These are phyloP conservation scores for Phoxinus phoxinus DNA, from an alignment of 2,113 vertebrate genomes.

Conservation along the genomic window DNA sequence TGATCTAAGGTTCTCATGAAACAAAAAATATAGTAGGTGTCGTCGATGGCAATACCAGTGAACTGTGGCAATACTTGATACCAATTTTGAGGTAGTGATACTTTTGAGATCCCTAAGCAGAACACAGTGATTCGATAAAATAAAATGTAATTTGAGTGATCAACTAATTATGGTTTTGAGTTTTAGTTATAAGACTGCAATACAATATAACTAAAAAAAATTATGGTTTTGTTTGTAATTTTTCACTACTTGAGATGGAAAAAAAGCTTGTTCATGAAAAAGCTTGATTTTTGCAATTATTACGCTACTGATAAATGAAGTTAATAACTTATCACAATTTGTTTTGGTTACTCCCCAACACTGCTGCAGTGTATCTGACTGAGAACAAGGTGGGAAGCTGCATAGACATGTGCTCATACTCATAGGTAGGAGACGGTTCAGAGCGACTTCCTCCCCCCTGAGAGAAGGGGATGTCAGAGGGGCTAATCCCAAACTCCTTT, in stretches of 20 bases:
- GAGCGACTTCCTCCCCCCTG: conserved; percentile 93
- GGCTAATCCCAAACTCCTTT: conserved; percentile 99
- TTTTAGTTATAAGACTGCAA: too few species aligned
- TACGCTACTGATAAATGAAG: background rate
- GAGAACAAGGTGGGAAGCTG: conserved; percentile 78
- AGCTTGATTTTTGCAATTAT: background rate
- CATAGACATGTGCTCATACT: conserved; percentile 88
- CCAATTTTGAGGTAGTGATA: background rate
- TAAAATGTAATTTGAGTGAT: background rate
- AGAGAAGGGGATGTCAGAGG: conserved; percentile 99
- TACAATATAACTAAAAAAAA: background rate
- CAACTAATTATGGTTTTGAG: too few species aligned
- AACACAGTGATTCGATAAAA: background rate
- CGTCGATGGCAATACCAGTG: background rate
- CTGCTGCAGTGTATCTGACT: conserved; percentile 42
- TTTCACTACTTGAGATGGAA: background rate
- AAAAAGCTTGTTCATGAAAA: background rate
- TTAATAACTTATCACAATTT: background rate
- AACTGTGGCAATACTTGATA: background rate
- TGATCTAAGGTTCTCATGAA: background rate
- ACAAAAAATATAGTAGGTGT: background rate
- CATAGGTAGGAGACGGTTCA: conserved; percentile 97
- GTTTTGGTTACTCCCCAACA: conserved; percentile 23
- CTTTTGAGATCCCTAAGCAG: background rate
- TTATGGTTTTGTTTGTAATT: background rate